phyloP scores from a whole-genome alignment of 92 coral and sea anemone genomes.

The Bergia sp. region DNA sequence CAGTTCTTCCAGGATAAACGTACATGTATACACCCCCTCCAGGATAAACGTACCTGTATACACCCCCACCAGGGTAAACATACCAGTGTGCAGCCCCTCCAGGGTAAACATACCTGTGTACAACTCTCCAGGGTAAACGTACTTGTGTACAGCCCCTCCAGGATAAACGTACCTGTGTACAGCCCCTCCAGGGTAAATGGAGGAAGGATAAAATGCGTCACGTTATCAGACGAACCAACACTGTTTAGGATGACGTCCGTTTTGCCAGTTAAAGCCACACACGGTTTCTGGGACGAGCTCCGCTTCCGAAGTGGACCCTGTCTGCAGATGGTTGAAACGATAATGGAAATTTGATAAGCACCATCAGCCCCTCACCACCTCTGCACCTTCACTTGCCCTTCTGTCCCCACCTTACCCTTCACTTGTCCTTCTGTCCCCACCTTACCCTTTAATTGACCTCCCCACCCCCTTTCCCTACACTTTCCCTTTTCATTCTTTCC shows the following conservation, averaged over 20 bases:
- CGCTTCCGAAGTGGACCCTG: conserved; percentile 16
- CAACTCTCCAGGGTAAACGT: not conserved
- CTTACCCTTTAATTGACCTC: too few species aligned
- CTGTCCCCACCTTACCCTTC: too few species aligned
- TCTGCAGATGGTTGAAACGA: not conserved
- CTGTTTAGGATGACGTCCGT: conserved; percentile 8
- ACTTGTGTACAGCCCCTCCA: not conserved
- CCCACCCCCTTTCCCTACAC: too few species aligned
- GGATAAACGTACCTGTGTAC: conserved; percentile 64
- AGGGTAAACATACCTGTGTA: conserved; percentile 27
- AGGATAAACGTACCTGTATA: not conserved
- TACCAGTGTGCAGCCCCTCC: not conserved
- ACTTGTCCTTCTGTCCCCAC: too few species aligned
- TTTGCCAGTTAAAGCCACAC: not conserved
- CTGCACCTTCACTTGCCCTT: too few species aligned
- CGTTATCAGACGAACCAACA: conserved; percentile 1
- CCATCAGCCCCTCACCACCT: not conserved
- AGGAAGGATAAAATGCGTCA: conserved; percentile 59
- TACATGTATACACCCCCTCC: not conserved
- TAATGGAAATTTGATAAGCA: not conserved
- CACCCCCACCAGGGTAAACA: not conserved
- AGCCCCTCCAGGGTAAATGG: conserved; percentile 81
- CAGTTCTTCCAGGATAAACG: not conserved
- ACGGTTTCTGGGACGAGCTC: not conserved
- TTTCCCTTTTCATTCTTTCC: too few species aligned